phyloP scores from a whole-genome alignment of 2,888 invertebrate genomes.

The Pachydiplax longipennis region DNA sequence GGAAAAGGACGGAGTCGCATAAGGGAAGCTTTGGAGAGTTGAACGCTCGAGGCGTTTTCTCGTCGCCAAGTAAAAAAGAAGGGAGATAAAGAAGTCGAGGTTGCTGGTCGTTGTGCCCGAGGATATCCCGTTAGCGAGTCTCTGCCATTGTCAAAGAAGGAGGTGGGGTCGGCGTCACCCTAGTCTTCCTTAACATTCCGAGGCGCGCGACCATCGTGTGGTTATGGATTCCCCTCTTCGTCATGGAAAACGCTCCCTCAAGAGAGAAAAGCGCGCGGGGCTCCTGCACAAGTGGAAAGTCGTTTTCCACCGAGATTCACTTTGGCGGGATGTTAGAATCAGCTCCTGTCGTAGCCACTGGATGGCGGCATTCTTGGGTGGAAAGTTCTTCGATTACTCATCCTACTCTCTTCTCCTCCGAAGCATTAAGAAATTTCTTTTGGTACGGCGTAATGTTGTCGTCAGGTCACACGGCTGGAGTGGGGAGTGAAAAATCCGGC shows the following conservation, averaged over 20 bases:
- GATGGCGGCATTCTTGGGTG: conserved; percentile 22
- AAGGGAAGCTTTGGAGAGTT: not conserved
- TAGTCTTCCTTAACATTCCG: not conserved
- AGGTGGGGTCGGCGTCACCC: not conserved
- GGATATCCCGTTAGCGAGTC: conserved; percentile 23
- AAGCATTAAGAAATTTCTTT: conserved; percentile 11
- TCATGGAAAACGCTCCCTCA: not conserved
- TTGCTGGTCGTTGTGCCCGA: not conserved
- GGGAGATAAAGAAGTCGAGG: not conserved
- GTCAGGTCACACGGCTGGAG: not conserved
- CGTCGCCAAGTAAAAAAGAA: not conserved
- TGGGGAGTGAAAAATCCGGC: not conserved
- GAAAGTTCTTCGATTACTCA: not conserved
- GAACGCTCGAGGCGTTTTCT: not conserved
- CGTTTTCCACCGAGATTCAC: not conserved
- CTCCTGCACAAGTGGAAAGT: not conserved
- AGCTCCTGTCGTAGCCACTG: not conserved
- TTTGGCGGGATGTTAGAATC: not conserved
- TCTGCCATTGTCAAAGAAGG: not conserved
- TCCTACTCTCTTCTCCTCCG: not conserved
- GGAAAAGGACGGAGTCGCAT: not conserved
- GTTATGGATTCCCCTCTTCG: not conserved
- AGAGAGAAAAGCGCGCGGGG: not conserved
- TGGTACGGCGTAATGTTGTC: not conserved
- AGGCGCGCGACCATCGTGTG: not conserved